Evolutionary conservation across 1,140 invertebrate genomes (phyloP), one percentile per base, ranked within the genome.

Genomic region (Drosophila sulfurigaster): DNA sequence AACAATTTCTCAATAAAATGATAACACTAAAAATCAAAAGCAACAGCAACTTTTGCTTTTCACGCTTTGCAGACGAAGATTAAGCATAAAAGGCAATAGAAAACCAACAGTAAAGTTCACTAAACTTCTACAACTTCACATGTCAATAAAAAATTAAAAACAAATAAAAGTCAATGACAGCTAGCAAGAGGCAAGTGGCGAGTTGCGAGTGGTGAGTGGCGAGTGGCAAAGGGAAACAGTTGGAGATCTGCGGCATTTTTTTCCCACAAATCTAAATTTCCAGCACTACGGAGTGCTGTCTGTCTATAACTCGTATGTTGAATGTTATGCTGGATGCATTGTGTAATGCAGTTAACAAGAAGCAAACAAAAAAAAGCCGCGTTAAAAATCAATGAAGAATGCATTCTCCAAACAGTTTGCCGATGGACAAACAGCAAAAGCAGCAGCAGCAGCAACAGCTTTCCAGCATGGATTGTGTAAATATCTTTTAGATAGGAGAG

Each of bases 91-190:
- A 63, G 25, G 68, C 76, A 74, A 67, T 68, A 52, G 73, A 70
- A 83, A 86, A 72, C 6, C 66, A 67, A 67, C 72, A 67, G 72
- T 60, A 78, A 60, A 88, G 83, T 87, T 87, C 83, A 87, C 72
- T 87, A 82, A 87, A 87, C 83, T 87, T 88, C 75, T 83, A 88
- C 85, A 88, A 87, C 83, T 87, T 87, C 83, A 87, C 83, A 87
- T 87, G 83, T 88, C 83, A 87, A 87, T 87, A 87, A 87, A 87
- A 88, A 88, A 88, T 87, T 87, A 87, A 87, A 87, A 88, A 88
- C 83, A 87, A 87, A 88, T 87, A 87, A 88, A 88, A 88, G 80
- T 78, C 83, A 80, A 80, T 88, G 83, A 87, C 77, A 80, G 71
- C 49, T 30, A 43, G 38, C 3, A n/a, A 25, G 32, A 46, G 45